A percentile compares a stretch with the other conserved stretches of the same genome.
phyloP scores from a whole-genome alignment of 2,797 vertebrate species.

The Danio jaintianensis region DNA sequence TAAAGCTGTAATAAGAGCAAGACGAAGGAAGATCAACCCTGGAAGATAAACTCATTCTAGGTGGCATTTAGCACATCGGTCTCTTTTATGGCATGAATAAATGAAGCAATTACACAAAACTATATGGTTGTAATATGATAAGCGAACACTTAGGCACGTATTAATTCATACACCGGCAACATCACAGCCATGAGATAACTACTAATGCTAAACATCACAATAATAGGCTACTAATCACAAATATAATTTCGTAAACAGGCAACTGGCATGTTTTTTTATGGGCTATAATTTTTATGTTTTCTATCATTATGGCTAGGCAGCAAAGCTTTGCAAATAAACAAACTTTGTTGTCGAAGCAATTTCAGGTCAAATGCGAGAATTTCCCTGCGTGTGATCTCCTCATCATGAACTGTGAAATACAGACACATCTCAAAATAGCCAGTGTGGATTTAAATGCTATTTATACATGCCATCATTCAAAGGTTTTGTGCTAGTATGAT shows the following conservation, averaged over 20 bases:
- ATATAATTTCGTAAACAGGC: not conserved
- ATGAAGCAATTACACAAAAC: conserved; percentile 23
- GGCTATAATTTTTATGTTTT: not conserved
- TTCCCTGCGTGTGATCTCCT: not conserved
- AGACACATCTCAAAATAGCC: not conserved
- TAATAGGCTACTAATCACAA: not conserved
- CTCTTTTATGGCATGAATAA: conserved; percentile 36
- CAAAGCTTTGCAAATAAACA: not conserved
- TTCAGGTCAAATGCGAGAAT: not conserved
- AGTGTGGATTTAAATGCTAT: not conserved
- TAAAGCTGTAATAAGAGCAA: conserved; percentile 21
- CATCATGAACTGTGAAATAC: conserved; percentile 3
- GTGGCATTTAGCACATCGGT: conserved; percentile 18
- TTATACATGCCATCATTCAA: not conserved
- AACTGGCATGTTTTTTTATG: not conserved
- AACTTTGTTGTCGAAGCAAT: not conserved
- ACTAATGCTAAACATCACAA: not conserved
- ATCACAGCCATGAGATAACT: not conserved
- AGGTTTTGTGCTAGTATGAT: not conserved
- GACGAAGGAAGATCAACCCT: too few species aligned
- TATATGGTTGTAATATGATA: conserved; percentile 4
- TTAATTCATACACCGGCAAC: conserved; percentile 1
- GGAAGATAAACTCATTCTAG: conserved; percentile 16
- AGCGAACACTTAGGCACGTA: not conserved
- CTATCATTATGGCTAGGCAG: not conserved